Percentiles rank a stretch among this genome's conserved stretches.
These are phyloP conservation scores for Tolmerus cingulatus DNA, from an alignment of 2,888 invertebrate genomes.

Conservation along the genomic window DNA sequence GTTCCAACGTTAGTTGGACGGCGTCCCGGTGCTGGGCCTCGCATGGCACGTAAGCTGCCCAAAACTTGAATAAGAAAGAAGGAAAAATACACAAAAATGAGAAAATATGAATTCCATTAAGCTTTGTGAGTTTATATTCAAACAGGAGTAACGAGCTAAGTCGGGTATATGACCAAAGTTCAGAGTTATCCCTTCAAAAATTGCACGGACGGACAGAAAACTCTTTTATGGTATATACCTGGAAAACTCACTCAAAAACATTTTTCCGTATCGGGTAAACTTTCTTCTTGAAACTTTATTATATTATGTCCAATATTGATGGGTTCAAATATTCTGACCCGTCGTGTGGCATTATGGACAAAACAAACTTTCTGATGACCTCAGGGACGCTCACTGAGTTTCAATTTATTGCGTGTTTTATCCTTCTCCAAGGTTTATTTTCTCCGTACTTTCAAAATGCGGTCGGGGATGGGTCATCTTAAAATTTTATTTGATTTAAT, in stretches of 20 bases:
- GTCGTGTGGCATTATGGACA: neutral
- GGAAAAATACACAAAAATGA: neutral
- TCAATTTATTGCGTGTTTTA: conserved; percentile 10
- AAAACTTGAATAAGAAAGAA: conserved; percentile 67
- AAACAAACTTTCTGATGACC: conserved; percentile 26
- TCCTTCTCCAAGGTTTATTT: neutral
- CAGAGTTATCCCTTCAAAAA: conserved; percentile 2
- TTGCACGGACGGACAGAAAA: neutral
- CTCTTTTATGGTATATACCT: neutral
- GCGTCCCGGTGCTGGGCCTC: conserved; percentile 75
- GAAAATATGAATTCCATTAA: conserved; percentile 29
- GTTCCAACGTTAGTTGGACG: conserved; percentile 74
- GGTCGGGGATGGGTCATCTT: neutral
- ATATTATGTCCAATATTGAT: conserved; percentile 14
- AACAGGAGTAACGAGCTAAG: neutral
- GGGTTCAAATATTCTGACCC: conserved; percentile 18
- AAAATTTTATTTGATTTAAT: neutral
- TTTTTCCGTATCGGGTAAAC: neutral
- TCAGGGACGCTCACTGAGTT: neutral
- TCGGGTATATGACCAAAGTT: conserved; percentile 4
- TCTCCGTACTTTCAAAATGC: neutral
- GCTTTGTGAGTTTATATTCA: neutral
- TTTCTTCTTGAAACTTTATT: conserved; percentile 7
- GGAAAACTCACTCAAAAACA: neutral
- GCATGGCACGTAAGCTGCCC: conserved; percentile 78